Evolutionary conservation across 2,888 invertebrate genomes (phyloP).

Genomic region (Arrhopalites spinosus): DNA sequence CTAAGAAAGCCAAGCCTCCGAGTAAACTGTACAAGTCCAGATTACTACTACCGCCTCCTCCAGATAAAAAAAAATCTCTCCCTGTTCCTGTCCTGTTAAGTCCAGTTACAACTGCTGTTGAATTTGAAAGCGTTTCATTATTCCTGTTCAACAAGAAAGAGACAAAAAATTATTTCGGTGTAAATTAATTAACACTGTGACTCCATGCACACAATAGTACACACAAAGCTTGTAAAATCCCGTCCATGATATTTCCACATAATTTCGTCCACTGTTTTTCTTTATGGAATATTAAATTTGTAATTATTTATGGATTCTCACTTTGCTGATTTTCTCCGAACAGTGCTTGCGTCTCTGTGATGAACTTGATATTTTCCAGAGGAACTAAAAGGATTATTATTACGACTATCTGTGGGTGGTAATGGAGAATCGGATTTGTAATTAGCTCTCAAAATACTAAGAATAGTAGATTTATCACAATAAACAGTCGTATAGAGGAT

Average conservation of each 20-base stretch:
- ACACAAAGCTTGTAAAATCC: background rate
- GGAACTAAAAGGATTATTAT: background rate
- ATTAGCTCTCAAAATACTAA: constrained; percentile 9
- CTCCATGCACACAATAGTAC: background rate
- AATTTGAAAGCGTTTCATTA: background rate
- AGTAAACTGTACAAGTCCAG: constrained; percentile 32
- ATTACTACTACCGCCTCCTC: background rate
- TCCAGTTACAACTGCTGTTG: background rate
- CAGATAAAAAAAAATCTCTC: background rate
- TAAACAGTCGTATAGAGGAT: constrained; percentile 18
- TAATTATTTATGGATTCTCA: background rate
- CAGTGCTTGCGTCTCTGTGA: too few species aligned
- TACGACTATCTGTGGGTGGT: background rate
- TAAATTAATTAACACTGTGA: background rate
- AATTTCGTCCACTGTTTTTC: too few species aligned
- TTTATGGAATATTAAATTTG: background rate
- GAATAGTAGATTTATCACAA: constrained; percentile 25
- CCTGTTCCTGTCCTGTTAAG: background rate
- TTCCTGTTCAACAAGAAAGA: background rate
- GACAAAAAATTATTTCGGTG: background rate
- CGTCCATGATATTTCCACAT: too few species aligned
- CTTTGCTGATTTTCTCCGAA: background rate
- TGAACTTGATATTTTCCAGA: background rate
- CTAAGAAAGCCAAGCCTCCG: constrained; percentile 22
- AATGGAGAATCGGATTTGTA: background rate